Evolutionary conservation across 2,888 invertebrate genomes (phyloP).

Genomic region (Osmoderma eremita): DNA sequence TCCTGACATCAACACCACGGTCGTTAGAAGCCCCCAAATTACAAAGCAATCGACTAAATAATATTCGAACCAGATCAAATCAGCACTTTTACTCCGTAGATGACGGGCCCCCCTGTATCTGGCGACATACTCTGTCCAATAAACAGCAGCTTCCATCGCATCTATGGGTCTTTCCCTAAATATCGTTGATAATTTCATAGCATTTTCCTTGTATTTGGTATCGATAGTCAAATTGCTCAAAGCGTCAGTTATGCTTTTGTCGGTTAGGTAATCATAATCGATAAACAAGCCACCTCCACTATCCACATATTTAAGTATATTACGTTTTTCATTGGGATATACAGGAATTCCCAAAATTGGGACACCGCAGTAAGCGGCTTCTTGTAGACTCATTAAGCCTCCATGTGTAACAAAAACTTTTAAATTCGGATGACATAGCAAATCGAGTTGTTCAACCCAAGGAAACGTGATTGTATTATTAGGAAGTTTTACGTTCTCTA

Average conservation of each 20-base stretch:
- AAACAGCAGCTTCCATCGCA: conserved; percentile 45
- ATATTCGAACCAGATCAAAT: conserved; percentile 46
- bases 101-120: conserved; percentile 45
- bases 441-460: conserved; percentile 42
- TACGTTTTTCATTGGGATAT: conserved; percentile 64
- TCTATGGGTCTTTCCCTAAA: conserved; percentile 45
- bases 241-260: conserved; percentile 8
- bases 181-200: conserved; percentile 40
- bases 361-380: conserved; percentile 68
- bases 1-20: not conserved
- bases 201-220: conserved; percentile 40
- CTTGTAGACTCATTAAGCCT: conserved; percentile 70
- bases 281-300: conserved; percentile 50
- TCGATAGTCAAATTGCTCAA: conserved; percentile 39
- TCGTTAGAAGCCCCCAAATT: conserved; percentile 26
- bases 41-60: conserved; percentile 45
- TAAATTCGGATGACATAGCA: conserved; percentile 64
- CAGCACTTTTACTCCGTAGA: conserved; percentile 42
- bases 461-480: conserved; percentile 34
- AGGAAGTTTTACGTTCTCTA: conserved; percentile 38
- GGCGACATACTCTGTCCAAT: conserved; percentile 48
- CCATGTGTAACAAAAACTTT: conserved; percentile 72
- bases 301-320: conserved; percentile 50
- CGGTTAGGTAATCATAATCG: conserved; percentile 32
- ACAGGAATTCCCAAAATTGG: conserved; percentile 68